Evolutionary conservation across 2,797 vertebrate genomes (phyloP).

Genomic region (Bradypodion pumilum): DNA sequence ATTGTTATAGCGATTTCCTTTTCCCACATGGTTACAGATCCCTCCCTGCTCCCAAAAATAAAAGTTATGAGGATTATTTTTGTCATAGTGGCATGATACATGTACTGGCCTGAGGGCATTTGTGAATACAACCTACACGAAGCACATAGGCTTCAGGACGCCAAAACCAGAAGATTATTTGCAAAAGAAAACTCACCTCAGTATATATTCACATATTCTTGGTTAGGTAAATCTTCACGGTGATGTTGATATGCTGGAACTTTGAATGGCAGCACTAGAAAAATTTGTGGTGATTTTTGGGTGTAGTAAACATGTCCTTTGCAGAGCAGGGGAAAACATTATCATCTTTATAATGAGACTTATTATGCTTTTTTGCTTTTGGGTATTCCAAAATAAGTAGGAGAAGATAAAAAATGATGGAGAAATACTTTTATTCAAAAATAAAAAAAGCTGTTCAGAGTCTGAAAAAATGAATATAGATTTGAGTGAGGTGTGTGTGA

Average conservation of each 20-base stretch:
- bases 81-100: background rate
- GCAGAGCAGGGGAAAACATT: background rate
- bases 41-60: background rate
- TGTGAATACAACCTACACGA: background rate
- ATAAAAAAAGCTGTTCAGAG: background rate
- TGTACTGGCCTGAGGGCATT: background rate
- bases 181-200: background rate
- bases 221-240: background rate
- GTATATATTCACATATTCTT: background rate
- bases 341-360: constrained; percentile 12
- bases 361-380: constrained; percentile 17
- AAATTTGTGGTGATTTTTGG: too few relatives aligned
- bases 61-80: background rate
- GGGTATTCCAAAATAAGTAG: constrained; percentile 29
- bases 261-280: background rate
- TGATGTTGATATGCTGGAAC: background rate
- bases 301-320: constrained; percentile 8
- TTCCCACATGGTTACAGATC: too few relatives aligned
- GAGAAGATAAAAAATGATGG: constrained; percentile 1
- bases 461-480: background rate
- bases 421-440: background rate
- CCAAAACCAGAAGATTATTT: background rate
- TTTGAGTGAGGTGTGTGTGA: too few relatives aligned
- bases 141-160: background rate
- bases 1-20: too few relatives aligned